Evolutionary conservation across 2,888 invertebrate species (phyloP), one percentile per base, ranked within the genome.

Genomic region (Lamellibrachia satsuma): DNA sequence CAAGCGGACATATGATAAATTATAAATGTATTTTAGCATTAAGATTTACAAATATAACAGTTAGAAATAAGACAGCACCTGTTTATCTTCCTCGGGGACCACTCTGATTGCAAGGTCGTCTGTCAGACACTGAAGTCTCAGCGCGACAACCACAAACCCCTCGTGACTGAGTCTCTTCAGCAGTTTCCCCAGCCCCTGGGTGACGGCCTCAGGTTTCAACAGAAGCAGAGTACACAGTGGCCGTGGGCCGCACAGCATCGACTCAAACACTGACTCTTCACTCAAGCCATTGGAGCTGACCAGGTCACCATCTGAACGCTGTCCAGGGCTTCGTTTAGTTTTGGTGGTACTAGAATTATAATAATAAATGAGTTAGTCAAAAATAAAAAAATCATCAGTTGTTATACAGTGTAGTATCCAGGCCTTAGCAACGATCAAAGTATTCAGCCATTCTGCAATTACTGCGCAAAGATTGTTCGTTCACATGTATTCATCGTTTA

Each of bases 121-220:
- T 27, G 92, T 92, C 51, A 96, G 92, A n/a, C 95, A 91, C 90
- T 93, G 92, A 22, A 95, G 93, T 15, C 94, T 94, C 11, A 95
- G 91, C 6, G 94, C 96, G 11, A 95, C 95, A 52, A 96, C 93
- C 52, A 90, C 92, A 93, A 96, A 96, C 7, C 95, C 94, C 92
- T 96, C 96, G 55, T 95, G 95, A 1, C 94, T 94, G 55, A 96
- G 92, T 57, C 95, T 95, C 94, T 95, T 95, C 39, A 96, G 92
- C 51, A 96, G 94, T 92, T 95, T 95, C 39, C 95, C 92, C 60
- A 96, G 94, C 92, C 96, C 95, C 90, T 94, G 94, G 52, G 93
- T 93, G 7, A 95, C 95, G 7, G 95, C 95, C 52, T 94, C 93
- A 0, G 96, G 96, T 93, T 96, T 96, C 92, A 95, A 94, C 22